Conservation (phyloP, 2,797 vertebrate genomes). For the Pseudotriccus pelzelni region DNA sequence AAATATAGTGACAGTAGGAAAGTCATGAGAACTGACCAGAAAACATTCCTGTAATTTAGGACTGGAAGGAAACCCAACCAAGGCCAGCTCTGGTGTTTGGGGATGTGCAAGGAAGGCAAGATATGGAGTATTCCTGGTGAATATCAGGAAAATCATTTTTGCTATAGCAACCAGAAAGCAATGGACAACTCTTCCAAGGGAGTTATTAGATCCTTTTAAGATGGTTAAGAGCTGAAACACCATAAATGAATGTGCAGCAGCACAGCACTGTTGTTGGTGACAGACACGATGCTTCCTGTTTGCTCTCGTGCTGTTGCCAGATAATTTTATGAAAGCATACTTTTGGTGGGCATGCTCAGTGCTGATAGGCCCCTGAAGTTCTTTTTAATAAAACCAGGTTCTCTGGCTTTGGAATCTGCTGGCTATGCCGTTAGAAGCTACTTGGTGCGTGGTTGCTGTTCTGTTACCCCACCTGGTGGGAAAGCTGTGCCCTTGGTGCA, state of each 20-base stretch:
- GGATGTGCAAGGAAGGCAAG: background rate
- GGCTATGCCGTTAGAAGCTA: background rate
- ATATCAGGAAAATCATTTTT: background rate
- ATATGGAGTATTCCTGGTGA: background rate
- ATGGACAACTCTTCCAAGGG: background rate
- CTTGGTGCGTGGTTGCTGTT: background rate
- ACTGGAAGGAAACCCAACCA: background rate
- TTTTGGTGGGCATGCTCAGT: background rate
- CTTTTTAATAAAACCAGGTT: background rate
- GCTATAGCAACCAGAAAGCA: background rate
- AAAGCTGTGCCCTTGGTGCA: accelerated
- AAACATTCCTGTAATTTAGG: background rate
- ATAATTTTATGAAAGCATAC: background rate
- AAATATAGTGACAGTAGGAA: background rate
- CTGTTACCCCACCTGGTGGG: accelerated
- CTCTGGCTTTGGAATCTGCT: background rate
- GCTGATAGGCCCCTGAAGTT: background rate
- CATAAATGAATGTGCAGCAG: accelerated
- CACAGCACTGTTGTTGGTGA: background rate
- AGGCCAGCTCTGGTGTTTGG: background rate
- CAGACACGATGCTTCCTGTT: background rate
- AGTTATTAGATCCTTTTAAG: background rate
- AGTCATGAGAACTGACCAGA: background rate
- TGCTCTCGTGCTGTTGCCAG: background rate
- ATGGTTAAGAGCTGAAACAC: background rate